Evolutionary conservation across 1,140 invertebrate species (phyloP), one percentile per base, ranked within the genome.

Genomic region (Drosophila azteca): DNA sequence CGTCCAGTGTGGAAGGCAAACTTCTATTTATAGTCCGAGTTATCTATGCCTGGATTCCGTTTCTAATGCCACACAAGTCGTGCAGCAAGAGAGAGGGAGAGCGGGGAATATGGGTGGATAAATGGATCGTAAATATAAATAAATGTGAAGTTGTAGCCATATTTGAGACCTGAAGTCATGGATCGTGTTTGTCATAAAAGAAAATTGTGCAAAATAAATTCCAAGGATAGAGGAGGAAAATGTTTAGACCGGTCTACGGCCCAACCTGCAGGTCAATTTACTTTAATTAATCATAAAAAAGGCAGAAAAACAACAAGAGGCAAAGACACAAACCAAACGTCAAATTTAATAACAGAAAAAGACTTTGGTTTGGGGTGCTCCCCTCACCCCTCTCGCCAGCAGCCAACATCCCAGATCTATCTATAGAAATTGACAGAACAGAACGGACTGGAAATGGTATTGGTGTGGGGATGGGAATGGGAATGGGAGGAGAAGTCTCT

Each of bases 241-340:
- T 61, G 59, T 62, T 62, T 24, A 24, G 73, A 68, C 73, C 73
- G 69, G 73, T 68, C 73, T 26, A n/a, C 41, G 17, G 17, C 57
- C 24, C 52, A 67, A 73, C 73, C 69, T 68, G 77, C 60, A 53
- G 77, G 77, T 79, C 77, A 79, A 79, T 79, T 79, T 79, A 46
- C 50, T 70, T 79, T 79, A 79, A 79, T 79, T 79, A 79, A 79
- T 70, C 77, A 62, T 75, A 70, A 79, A 39, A 46, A 67, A 54
- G 31, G 17, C 31, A 35, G 31, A 35, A 11, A 35, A 3, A 35
- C 9, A 35, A 35, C 3, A 35, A 4, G 31, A 11, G 13, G 11
- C 35, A 13, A 39, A 39, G 35, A 39, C 53, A 22, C 46, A 53
- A 44, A 35, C 13, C 17, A 71, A 74, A 61, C 60, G 55, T 79